Base-by-base conservation (phyloP, 2,797 vertebrate genomes). In the Xerus rutilus region DNA sequence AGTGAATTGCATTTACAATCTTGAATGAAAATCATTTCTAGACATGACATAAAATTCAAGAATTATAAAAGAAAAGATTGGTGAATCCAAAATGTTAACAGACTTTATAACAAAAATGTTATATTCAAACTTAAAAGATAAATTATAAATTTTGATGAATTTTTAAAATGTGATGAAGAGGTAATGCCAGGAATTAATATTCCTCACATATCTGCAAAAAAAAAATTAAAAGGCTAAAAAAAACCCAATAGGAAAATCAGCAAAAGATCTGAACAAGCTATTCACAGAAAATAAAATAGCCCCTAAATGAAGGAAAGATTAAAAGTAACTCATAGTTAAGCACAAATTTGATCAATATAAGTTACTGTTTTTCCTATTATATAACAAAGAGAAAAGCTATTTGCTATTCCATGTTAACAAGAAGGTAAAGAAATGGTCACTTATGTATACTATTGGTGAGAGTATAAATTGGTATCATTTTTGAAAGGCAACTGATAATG, bases 31-130 rank as follows among this genome's bases (percentile, higher is more conserved):
- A 87, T 72, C 39, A 14, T 90, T 93, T 69, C 20, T 74, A 86
- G 39, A 83, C 20, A 64, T 52, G 49, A 85, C 39, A 90, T 79
- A 82, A 83, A 89, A 83, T 62, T 96, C 79, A 81, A 62, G 89
- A 93, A 95, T 6, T 59, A 72, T 74, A 79, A 94, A 57, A 30
- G 35, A 84, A 95, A 95, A 79, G 5, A 72, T 3, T 89, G 59
- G 43, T 79, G 96, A 86, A 67, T 89, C 76, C 83, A 82, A 92
- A 89, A 92, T 65, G 15, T 78, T 93, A 47, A 88, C 85, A 84
- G 77, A 89, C 23, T 90, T 92, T 84, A 77, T 49, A 32, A 72
- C 25, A 89, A 76, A 94, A 65, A 43, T 69, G 59, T 77, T 70
- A 62, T 32, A 92, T 62, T 92, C 45, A 32, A 92, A 81, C 57